Evolutionary conservation across 2,888 invertebrate species (phyloP).

Genomic region (Neoaliturus tenellus): DNA sequence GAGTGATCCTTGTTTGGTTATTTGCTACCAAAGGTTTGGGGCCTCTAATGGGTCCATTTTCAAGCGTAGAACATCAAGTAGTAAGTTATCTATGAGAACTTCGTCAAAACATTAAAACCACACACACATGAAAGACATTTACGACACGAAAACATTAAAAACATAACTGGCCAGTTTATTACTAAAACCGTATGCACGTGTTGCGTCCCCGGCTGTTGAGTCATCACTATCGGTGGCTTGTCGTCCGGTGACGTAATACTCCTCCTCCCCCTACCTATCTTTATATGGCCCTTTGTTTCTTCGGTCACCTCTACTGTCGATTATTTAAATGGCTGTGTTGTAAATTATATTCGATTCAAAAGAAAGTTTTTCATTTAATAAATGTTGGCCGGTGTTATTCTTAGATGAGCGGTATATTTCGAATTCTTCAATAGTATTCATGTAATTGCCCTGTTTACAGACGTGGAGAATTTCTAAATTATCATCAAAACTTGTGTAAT

Average conservation of each 20-base stretch:
- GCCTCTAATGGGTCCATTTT: no score
- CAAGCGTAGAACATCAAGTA: no score
- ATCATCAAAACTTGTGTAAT: not conserved
- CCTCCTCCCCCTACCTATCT: not conserved
- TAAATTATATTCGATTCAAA: slow-evolving; percentile 12
- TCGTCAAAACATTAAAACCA: no score
- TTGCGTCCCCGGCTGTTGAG: not conserved
- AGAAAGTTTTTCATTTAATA: not conserved
- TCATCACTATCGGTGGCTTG: not conserved
- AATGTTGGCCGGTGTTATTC: not conserved
- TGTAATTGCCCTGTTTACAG: not conserved
- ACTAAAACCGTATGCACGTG: no score
- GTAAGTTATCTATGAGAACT: no score
- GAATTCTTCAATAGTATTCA: slow-evolving; percentile 19
- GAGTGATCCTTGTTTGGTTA: no score
- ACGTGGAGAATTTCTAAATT: not conserved
- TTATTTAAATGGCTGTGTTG: not conserved
- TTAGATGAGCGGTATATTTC: slow-evolving; percentile 3
- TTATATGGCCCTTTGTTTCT: not conserved
- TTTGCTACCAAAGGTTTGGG: no score
- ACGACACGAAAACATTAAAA: no score
- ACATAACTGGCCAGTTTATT: no score
- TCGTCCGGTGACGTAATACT: not conserved
- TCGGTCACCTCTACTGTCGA: not conserved
- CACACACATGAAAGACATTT: no score